Evolutionary conservation across 2,888 invertebrate genomes (phyloP), one percentile per base, ranked within the genome.

Genomic region (Apeira syringaria): DNA sequence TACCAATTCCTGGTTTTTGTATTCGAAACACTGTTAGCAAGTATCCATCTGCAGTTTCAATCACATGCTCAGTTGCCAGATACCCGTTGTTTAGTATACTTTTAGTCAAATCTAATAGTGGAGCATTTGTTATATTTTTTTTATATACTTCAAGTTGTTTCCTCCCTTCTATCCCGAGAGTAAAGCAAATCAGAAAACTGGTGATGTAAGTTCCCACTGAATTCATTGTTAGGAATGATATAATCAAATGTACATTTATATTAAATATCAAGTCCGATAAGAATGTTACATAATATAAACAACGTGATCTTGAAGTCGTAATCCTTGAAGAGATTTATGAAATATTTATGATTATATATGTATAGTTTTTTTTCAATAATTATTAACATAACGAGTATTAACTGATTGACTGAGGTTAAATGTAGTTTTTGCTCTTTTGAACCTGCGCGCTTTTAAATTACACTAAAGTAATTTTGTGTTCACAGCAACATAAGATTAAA

Each of bases 41-140:
- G 33, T 81, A 82, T 26, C 81, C 83, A 41, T 84, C 84, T 17
- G 76, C 73, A 0, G 83, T 83, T 0, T 62, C 39, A 2, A 78
- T 72, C 0, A 45, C 55, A 29, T 81, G 80, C 34, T 80, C 74
- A 33, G 74, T 70, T 0, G 74, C 63, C 1, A 29, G 3, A 25
- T 75, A 81, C 5, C 82, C 82, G 42, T 77, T 37, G 5, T 11
- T 37, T 12, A 7, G 6, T 1, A 30, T 46, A 6, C 41, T 27
- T 8, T 46, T 50, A 5, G 47, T 48, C 20, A 59, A 47, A 26
- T 49, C 50, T n/a, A 50, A 18, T 2, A 41, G 18, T 1, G 27
- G 27, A 31, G 7, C 7, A 8, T 11, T 0, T 32, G 25, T 20
- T 6, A 10, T 11, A 20, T n/a, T 20, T 11, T 7, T 13, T 27